Conservation (phyloP, 2,113 vertebrate genomes). For the Boulengeromyrus knoepffleri region DNA sequence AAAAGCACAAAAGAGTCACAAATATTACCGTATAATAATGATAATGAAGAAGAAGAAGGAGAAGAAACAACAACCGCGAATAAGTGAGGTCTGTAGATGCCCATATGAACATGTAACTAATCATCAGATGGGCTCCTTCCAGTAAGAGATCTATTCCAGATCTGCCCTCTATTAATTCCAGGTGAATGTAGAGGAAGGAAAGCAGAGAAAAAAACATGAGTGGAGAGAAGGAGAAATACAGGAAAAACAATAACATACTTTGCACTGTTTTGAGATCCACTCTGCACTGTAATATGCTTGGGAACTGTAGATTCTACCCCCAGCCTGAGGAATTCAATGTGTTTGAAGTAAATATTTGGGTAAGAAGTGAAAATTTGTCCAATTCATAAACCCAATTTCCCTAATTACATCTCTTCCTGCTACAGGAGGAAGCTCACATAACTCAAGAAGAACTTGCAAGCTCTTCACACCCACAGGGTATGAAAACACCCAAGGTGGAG, state of each 20-base stretch:
- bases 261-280: neutral
- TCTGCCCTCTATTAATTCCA: neutral
- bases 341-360: neutral
- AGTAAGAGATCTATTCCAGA: neutral
- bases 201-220: neutral
- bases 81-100: neutral
- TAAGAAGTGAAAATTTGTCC: neutral
- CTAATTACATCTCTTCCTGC: neutral
- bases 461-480: neutral
- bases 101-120: neutral
- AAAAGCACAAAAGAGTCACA: neutral
- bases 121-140: neutral
- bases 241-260: neutral
- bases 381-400: neutral
- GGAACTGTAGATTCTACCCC: neutral
- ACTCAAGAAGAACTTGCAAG: neutral
- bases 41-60: neutral
- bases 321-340: neutral
- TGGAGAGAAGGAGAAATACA: neutral
- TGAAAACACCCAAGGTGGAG: neutral
- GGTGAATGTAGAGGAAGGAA: neutral
- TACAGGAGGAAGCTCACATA: neutral
- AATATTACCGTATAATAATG: neutral
- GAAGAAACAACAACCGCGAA: neutral
- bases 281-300: neutral